These are phyloP conservation scores for Pelobates fuscus DNA, from an alignment of 2,113 vertebrate species.

Conservation along the genomic window DNA sequence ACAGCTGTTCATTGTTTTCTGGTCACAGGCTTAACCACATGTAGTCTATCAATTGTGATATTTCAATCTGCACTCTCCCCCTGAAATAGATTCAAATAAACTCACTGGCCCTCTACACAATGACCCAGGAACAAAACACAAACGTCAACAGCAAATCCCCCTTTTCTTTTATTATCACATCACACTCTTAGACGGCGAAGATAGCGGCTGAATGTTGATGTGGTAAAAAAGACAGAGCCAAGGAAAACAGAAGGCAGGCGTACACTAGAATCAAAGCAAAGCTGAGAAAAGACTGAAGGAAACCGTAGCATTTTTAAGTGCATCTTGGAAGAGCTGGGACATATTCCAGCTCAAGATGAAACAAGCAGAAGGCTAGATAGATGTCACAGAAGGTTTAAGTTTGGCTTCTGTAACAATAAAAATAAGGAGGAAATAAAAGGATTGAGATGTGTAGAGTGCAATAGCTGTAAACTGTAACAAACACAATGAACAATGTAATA, in stretches of 20 bases:
- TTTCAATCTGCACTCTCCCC: conserved; percentile 35
- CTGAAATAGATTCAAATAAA: conserved; percentile 2
- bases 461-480: conserved; percentile 8
- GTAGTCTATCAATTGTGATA: not conserved
- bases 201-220: conserved; percentile 42
- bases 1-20: conserved; percentile 44
- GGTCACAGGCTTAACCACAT: conserved; percentile 16
- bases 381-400: conserved; percentile 31
- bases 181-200: not conserved
- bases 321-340: conserved; percentile 33
- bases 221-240: conserved; percentile 12
- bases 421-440: conserved; percentile 23
- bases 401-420: conserved; percentile 27
- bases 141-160: conserved; percentile 4
- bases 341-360: conserved; percentile 31
- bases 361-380: conserved; percentile 26
- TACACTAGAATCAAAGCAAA: conserved; percentile 22
- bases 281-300: conserved; percentile 31
- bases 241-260: conserved; percentile 37
- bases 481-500: not conserved
- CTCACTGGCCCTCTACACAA: not conserved
- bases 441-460: conserved; percentile 40
- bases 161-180: conserved; percentile 1
- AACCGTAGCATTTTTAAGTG: conserved; percentile 43
- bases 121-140: not conserved